Evolutionary conservation across 2,888 invertebrate species (phyloP), one percentile per base, ranked within the genome.

Genomic region (Tholera decimalis): DNA sequence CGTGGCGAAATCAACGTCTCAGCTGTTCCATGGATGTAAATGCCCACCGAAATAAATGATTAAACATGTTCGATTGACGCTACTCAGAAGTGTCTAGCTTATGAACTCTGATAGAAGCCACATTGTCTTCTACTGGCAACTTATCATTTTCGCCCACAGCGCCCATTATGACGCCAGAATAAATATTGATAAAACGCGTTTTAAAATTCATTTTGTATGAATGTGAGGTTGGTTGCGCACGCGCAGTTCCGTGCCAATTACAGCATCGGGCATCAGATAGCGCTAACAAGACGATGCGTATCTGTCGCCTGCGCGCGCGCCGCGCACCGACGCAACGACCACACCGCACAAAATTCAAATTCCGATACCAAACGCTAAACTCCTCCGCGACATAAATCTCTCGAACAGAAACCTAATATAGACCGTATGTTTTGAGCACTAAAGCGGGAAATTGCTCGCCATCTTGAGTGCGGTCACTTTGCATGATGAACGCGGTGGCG

Each of bases 211-310:
- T 83, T 77, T 78, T 83, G 80, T 86, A 86, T 85, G 76, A 79
- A 73, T 81, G 83, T 71, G 64, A 67, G 74, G 67, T 80, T 69
- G 79, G 77, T 83, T 77, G 85, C 85, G 87, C 88, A 87, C 86
- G 88, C 88, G 86, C 89, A 80, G 85, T 85, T 80, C 87, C 87
- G 92, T 90, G 95, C 94, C 94, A 95, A 95, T 95, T 95, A 95
- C 95, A 89, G 91, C 89, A 85, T 84, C 91, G 90, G 86, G 88
- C 92, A 94, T 94, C 94, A 87, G 95, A 95, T 95, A 94, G 84
- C 92, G 90, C 93, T 94, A 95, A 95, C 95, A 93, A 95, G 94
- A 82, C 92, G 95, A 95, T 95, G 92, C 89, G 91, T 94, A 94
- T 94, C 94, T 84, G 77, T 79, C 83, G 79, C 82, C 79, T 80